phyloP scores from a whole-genome alignment of 2,888 invertebrate species.

The Gymnosoma rotundatum region DNA sequence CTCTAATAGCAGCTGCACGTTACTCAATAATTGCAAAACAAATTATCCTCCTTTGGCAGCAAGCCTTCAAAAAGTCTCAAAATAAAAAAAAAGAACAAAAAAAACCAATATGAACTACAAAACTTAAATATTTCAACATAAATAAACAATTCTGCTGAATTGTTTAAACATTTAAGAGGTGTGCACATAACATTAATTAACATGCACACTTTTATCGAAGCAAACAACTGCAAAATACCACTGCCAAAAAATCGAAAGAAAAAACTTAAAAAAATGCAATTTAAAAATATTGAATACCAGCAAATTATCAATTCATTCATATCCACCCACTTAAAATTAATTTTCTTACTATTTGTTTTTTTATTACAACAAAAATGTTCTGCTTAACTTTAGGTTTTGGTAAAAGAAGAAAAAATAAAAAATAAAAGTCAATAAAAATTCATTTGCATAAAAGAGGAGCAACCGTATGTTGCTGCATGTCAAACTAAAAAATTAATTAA shows the following conservation, averaged over 20 bases:
- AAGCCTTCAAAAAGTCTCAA: not conserved
- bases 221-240: conserved; percentile 19
- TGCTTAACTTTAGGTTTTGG: conserved; percentile 21
- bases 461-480: conserved; percentile 53
- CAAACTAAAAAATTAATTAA: conserved; percentile 63
- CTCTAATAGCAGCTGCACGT: no score
- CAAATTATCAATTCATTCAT: conserved; percentile 56
- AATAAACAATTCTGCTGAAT: conserved; percentile 14
- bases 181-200: conserved; percentile 65
- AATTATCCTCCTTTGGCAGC: no score
- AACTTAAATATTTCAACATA: not conserved
- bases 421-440: not conserved
- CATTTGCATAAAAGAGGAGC: conserved; percentile 68
- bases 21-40: no score
- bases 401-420: no score
- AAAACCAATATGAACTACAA: not conserved
- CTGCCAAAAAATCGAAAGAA: not conserved
- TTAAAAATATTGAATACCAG: conserved; percentile 41
- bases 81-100: no score
- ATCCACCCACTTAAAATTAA: conserved; percentile 53
- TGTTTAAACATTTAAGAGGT: conserved; percentile 59
- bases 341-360: conserved; percentile 11
- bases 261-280: conserved; percentile 5
- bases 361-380: conserved; percentile 20
- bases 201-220: conserved; percentile 46